Evolutionary conservation across 2,113 vertebrate species (phyloP).

Genomic region (Aramus guarauna): DNA sequence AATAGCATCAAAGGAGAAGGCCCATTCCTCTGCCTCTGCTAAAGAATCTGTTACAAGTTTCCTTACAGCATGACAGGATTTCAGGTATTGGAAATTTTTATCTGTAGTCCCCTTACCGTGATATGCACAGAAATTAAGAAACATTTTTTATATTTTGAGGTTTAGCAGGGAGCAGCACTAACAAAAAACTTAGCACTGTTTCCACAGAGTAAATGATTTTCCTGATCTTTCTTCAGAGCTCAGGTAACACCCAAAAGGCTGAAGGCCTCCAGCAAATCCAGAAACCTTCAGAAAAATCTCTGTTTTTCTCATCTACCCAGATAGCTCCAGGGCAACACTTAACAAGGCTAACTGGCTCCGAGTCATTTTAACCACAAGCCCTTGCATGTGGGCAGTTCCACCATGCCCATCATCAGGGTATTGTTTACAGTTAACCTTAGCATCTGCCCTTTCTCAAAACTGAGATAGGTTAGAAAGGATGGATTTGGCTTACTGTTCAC

Average conservation of each 20-base stretch:
- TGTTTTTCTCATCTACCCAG: neutral
- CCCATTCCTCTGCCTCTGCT: neutral
- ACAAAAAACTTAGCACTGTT: neutral
- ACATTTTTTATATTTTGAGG: neutral
- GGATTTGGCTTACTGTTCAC: neutral
- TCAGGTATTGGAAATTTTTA: neutral
- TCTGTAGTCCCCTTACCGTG: neutral
- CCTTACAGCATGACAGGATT: neutral
- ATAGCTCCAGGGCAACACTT: neutral
- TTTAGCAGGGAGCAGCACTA: neutral
- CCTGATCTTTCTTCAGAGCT: neutral
- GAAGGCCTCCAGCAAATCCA: neutral
- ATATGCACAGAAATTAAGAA: neutral
- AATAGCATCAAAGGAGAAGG: neutral
- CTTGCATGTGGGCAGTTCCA: neutral
- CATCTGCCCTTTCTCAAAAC: neutral
- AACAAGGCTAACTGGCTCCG: neutral
- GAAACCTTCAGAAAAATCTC: neutral
- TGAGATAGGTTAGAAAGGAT: neutral
- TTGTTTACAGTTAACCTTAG: constrained; percentile 4
- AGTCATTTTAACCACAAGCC: neutral
- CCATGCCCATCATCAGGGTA: neutral
- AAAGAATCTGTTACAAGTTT: neutral
- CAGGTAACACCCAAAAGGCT: neutral
- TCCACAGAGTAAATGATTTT: neutral